Evolutionary conservation across 1,140 invertebrate genomes (phyloP).

Genomic region (Penaeus vannamei): DNA sequence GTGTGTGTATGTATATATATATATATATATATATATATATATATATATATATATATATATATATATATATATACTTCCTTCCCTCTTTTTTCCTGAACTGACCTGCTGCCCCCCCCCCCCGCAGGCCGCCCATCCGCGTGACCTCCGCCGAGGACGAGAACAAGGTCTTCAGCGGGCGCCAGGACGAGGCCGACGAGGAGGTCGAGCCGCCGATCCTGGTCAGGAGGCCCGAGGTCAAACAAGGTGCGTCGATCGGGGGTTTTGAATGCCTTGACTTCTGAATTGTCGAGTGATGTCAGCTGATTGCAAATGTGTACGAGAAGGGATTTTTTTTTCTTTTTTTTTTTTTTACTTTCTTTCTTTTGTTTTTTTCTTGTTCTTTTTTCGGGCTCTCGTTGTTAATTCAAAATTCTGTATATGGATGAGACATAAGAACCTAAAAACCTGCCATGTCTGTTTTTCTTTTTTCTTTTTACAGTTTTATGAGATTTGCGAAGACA

Average conservation of each 20-base stretch:
- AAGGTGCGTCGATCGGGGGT: neutral
- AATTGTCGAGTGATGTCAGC: neutral
- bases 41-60: conserved; percentile 27
- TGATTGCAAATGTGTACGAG: neutral
- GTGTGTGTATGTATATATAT: neutral
- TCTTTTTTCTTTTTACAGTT: neutral
- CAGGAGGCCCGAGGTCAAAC: neutral
- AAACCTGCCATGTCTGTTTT: too few relatives aligned
- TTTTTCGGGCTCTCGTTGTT: too few relatives aligned
- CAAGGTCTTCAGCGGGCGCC: conserved; percentile 63
- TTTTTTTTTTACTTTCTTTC: too few relatives aligned
- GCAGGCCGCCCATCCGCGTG: conserved; percentile 59
- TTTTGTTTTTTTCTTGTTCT: too few relatives aligned
- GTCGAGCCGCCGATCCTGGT: neutral
- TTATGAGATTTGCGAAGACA: too few relatives aligned
- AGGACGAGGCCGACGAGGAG: neutral
- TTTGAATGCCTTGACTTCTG: neutral
- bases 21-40: neutral
- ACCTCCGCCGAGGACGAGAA: conserved; percentile 58
- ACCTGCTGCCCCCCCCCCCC: neutral
- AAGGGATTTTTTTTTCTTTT: too few relatives aligned
- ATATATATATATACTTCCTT: neutral
- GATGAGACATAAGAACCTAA: too few relatives aligned
- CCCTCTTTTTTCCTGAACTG: neutral
- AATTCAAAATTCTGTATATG: too few relatives aligned